Percentiles rank a stretch among this genome's conserved stretches.
Evolutionary conservation across 2,113 vertebrate species (phyloP).

Genomic region (Natator depressus): DNA sequence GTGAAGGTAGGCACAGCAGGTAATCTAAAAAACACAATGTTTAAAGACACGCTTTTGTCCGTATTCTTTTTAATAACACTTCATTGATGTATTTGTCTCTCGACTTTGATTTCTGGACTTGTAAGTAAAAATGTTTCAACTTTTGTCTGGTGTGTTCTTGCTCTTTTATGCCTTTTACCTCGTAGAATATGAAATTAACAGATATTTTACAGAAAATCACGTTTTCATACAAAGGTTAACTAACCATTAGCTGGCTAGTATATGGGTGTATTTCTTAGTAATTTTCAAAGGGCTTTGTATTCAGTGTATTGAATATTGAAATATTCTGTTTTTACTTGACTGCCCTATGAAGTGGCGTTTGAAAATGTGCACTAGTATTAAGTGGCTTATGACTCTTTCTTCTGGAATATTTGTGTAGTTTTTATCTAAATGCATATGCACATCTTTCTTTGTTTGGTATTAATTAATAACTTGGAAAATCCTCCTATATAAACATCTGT

Average conservation of each 20-base stretch:
- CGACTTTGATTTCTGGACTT: conserved; percentile 52
- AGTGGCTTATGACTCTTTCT: not conserved
- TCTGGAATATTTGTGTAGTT: accelerated
- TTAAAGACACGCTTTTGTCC: not conserved
- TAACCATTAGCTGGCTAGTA: not conserved
- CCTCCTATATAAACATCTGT: accelerated
- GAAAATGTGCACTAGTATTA: not conserved
- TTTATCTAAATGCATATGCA: accelerated
- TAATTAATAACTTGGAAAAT: not conserved
- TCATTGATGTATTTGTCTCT: conserved; percentile 65
- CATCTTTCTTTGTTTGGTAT: accelerated
- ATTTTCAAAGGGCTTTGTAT: conserved; percentile 47
- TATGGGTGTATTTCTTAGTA: not conserved
- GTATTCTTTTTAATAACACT: conserved; percentile 55
- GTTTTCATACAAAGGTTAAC: not conserved
- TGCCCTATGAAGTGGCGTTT: conserved; percentile 68
- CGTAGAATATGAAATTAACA: not conserved
- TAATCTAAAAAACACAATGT: not conserved
- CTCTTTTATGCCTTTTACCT: not conserved
- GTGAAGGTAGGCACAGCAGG: conserved; percentile 21
- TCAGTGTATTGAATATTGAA: conserved; percentile 36
- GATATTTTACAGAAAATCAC: not conserved
- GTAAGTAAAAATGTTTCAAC: conserved; percentile 53
- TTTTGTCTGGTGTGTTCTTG: conserved; percentile 21
- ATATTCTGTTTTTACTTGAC: conserved; percentile 53